Conservation (phyloP, 2,797 vertebrate genomes). For the Gambusia yucatana region DNA sequence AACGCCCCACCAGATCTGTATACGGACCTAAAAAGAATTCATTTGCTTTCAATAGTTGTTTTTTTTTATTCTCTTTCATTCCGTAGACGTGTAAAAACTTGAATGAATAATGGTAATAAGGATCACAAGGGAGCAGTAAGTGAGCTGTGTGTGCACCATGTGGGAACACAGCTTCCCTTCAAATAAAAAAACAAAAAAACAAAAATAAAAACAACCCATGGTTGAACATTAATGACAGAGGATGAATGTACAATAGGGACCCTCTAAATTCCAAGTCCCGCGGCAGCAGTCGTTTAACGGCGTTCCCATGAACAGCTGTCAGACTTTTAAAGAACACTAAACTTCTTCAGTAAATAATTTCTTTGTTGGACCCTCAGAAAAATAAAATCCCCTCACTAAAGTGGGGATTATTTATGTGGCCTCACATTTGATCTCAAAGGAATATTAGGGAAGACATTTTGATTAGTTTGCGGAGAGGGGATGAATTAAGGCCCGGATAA, state of each 20-base stretch:
- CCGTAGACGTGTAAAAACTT: slow-evolving; percentile 37
- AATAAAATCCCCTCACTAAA: slow-evolving; percentile 22
- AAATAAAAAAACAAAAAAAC: slow-evolving; percentile 1
- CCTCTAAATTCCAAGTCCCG: slow-evolving; percentile 42
- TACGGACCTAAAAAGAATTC: not conserved
- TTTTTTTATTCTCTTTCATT: slow-evolving; percentile 26
- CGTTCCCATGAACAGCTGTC: slow-evolving; percentile 52
- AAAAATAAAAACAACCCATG: slow-evolving; percentile 29
- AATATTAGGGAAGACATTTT: slow-evolving; percentile 26
- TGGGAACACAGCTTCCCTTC: slow-evolving; percentile 33
- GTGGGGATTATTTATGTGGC: slow-evolving; percentile 11
- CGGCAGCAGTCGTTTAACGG: slow-evolving; percentile 55
- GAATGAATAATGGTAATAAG: slow-evolving; percentile 48
- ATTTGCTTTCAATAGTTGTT: slow-evolving; percentile 13
- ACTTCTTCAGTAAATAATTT: slow-evolving; percentile 47
- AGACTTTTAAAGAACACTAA: slow-evolving; percentile 50
- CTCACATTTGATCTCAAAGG: slow-evolving; percentile 32
- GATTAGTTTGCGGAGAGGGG: not conserved
- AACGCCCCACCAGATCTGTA: not conserved
- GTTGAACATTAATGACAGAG: slow-evolving; percentile 28
- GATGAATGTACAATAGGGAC: slow-evolving; percentile 45
- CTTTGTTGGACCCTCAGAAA: slow-evolving; percentile 35
- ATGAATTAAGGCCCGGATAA: slow-evolving; percentile 3
- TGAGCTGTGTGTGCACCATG: slow-evolving; percentile 30
- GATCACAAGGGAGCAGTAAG: slow-evolving; percentile 53